Evolutionary conservation across 2,797 vertebrate species (phyloP).

Genomic region (Ceryle rudis): DNA sequence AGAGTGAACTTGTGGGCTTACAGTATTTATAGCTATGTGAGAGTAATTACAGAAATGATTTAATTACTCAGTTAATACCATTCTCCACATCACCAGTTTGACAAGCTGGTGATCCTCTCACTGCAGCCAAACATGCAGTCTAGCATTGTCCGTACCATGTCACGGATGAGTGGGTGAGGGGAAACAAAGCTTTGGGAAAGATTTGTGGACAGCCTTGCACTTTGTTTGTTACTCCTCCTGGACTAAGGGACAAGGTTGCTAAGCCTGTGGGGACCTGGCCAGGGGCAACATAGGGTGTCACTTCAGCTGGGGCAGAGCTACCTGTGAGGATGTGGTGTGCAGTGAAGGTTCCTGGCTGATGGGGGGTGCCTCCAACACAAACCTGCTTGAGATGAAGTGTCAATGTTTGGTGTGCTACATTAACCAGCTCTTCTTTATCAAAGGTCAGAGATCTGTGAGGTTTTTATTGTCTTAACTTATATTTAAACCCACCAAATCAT

Average conservation of each 20-base stretch:
- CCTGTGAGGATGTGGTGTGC: background rate
- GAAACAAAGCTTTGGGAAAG: background rate
- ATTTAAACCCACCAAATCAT: background rate
- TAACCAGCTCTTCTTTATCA: background rate
- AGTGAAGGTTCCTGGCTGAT: background rate
- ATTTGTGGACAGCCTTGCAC: background rate
- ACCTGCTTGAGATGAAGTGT: background rate
- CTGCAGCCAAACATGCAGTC: background rate
- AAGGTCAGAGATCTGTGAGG: background rate
- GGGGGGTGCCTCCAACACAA: background rate
- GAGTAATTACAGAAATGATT: conserved; percentile 77
- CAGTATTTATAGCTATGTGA: conserved; percentile 74
- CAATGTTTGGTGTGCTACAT: background rate
- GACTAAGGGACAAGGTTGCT: background rate
- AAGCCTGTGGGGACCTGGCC: background rate
- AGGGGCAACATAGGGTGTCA: background rate
- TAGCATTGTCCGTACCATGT: background rate
- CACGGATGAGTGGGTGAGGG: background rate
- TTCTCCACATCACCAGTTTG: conserved; percentile 50
- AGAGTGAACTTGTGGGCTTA: conserved; percentile 55
- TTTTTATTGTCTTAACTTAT: background rate
- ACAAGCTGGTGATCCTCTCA: conserved; percentile 30
- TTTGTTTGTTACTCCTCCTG: accelerated
- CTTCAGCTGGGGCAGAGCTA: background rate
- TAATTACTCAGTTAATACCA: conserved; percentile 71